Conservation (phyloP, 2,888 invertebrate genomes). For the Ophraella communa region DNA sequence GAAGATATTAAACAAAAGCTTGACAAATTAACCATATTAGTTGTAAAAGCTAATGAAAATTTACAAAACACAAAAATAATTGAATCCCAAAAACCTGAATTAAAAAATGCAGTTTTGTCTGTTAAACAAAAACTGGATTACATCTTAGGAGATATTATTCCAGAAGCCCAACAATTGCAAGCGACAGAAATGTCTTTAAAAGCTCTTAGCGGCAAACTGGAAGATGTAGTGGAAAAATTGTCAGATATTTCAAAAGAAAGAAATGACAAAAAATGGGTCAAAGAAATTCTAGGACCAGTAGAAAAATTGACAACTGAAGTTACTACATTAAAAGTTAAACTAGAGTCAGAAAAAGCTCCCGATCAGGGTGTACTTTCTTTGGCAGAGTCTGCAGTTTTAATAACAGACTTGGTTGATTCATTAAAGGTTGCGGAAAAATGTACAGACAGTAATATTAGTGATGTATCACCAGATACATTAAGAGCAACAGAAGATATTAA, state of each 20-base stretch:
- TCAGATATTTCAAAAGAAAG: background rate
- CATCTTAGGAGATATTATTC: background rate
- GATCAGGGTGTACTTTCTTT: conserved; percentile 17
- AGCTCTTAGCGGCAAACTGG: conserved; percentile 11
- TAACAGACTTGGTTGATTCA: background rate
- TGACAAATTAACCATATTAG: conserved; percentile 27
- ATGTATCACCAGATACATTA: background rate
- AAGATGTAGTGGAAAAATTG: conserved; percentile 22
- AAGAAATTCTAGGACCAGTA: conserved; percentile 20
- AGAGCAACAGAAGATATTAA: conserved; percentile 7
- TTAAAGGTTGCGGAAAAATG: background rate
- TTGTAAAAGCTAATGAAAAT: conserved; percentile 24
- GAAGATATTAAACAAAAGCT: conserved; percentile 17
- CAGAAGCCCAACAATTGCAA: conserved; percentile 13
- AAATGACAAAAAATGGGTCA: background rate
- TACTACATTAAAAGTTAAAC: conserved; percentile 9
- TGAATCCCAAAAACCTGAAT: conserved; percentile 28
- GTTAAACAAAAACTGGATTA: conserved; percentile 21
- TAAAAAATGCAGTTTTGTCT: conserved; percentile 18
- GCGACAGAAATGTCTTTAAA: conserved; percentile 24
- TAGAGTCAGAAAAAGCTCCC: conserved; percentile 24
- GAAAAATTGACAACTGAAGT: conserved; percentile 17
- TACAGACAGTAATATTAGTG: background rate
- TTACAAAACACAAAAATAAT: conserved; percentile 20
- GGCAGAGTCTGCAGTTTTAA: background rate